Conservation (phyloP, 2,797 vertebrate genomes). For the Chanos chanos region DNA sequence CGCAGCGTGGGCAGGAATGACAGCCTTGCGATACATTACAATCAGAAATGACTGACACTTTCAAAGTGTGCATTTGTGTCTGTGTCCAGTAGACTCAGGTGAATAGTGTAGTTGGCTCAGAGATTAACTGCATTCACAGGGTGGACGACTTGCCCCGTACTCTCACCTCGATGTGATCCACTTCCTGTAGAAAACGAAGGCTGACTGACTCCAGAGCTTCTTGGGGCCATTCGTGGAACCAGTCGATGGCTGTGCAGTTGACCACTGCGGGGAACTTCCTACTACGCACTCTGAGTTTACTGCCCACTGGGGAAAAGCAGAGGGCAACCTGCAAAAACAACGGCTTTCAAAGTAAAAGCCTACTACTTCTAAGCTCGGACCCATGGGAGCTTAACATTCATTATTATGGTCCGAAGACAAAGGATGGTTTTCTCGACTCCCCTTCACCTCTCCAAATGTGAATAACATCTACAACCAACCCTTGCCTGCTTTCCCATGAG, state of each 20-base stretch:
- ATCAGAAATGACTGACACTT: no score
- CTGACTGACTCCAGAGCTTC: slow-evolving; percentile 91
- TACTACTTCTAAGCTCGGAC: background rate
- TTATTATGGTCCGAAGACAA: background rate
- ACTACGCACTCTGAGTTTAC: slow-evolving; percentile 78
- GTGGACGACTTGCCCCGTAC: no score
- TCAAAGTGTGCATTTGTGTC: no score
- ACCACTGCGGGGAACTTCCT: slow-evolving; percentile 89
- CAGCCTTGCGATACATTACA: no score
- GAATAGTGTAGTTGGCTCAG: no score
- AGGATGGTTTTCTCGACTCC: background rate
- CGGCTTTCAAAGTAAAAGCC: no score
- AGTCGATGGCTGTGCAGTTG: slow-evolving; percentile 82
- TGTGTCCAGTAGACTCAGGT: no score
- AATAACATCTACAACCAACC: background rate
- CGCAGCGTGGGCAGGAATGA: no score
- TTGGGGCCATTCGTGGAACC: slow-evolving; percentile 94
- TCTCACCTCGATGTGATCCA: slow-evolving; percentile 79
- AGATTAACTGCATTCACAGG: no score
- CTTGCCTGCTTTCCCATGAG: background rate
- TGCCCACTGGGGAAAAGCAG: slow-evolving; percentile 90
- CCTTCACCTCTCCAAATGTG: background rate
- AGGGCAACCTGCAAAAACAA: slow-evolving; percentile 83
- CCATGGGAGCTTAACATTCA: background rate
- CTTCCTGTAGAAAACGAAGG: slow-evolving; percentile 82